Evolutionary conservation across 2,113 vertebrate species (phyloP), one percentile per base, ranked within the genome.

Genomic region (Prochilodus magdalenae): DNA sequence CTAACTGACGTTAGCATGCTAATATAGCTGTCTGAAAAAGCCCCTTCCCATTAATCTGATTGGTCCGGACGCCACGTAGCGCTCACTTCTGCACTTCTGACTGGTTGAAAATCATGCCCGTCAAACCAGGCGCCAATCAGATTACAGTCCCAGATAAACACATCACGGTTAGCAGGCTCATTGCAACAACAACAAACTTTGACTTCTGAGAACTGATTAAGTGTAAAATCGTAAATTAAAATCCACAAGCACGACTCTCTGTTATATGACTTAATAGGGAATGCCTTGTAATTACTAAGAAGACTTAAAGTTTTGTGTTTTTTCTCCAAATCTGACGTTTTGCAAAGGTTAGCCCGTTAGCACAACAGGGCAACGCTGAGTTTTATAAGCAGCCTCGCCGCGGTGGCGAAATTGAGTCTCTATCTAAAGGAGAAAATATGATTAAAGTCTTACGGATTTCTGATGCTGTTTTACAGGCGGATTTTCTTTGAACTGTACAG

Each of bases 121-220:
- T 90, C 62, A 89, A 53, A 73, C 33, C 3, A 30, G 79, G 83
- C 88, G 88, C 86, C 55, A 89, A 40, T 85, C 79, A 87, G 82
- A 47, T 53, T 65, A 44, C 73, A 83, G 77, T 65, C 60, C 85
- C 74, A 57, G 84, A 86, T 87, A 88, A 89, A 74, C 86, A 78
- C 62, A 75, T 59, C 49, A 86, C 51, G 84, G 88, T 87, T 89
- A 67, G 72, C 79, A 84, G 87, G 82, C 88, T 82, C 75, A 74
- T 55, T 79, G 79, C 1, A 70, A 70, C 73, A 67, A 82, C 80
- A 67, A 82, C 80, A 82, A 82, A 82, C 80, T 82, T 75, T 74
- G 18, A 55, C 53, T 51, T 26, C 5, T 20, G 18, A 15, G 15
- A 29, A 20, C 22, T n/a, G 66, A 82, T 16, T 30, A 75, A 69